Evolutionary conservation across 2,888 invertebrate genomes (phyloP).

Genomic region (Eurytoma californica): DNA sequence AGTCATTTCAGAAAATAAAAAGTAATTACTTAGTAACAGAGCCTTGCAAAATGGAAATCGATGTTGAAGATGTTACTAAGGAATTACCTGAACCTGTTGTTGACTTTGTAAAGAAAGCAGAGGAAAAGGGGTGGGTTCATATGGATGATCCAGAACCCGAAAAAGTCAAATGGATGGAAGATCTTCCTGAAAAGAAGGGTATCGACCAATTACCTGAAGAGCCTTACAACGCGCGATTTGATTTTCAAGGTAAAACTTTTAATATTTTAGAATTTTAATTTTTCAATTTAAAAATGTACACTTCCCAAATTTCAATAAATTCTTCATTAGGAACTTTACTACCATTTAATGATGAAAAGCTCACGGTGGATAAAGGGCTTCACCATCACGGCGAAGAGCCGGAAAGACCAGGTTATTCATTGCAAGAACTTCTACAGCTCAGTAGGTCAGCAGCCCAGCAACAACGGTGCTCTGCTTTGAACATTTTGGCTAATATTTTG

Average conservation of each 20-base stretch:
- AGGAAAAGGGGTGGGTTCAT: slow-evolving; percentile 86
- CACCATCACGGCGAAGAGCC: slow-evolving; percentile 97
- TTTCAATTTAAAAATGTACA: not conserved
- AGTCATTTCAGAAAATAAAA: not conserved
- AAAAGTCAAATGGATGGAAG: slow-evolving; percentile 93
- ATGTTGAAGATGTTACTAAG: slow-evolving; percentile 36
- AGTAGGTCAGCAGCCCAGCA: slow-evolving; percentile 86
- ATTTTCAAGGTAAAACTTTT: slow-evolving; percentile 80
- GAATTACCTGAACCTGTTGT: slow-evolving; percentile 62
- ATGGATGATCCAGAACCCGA: slow-evolving; percentile 91
- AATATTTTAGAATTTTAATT: not conserved
- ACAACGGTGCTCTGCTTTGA: slow-evolving; percentile 88
- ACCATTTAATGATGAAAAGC: slow-evolving; percentile 81
- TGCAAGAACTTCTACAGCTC: slow-evolving; percentile 91
- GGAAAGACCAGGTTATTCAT: slow-evolving; percentile 91
- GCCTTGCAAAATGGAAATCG: slow-evolving; percentile 58
- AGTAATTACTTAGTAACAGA: not conserved
- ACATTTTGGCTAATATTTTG: slow-evolving; percentile 86
- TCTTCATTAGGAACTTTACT: slow-evolving; percentile 79
- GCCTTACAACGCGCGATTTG: slow-evolving; percentile 88
- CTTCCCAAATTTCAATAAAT: slow-evolving; percentile 1
- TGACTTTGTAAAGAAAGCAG: slow-evolving; percentile 72
- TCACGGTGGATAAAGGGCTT: slow-evolving; percentile 80
- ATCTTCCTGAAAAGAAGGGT: slow-evolving; percentile 77
- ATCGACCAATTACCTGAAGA: slow-evolving; percentile 74